Percentiles rank a stretch among this genome's conserved stretches.
These are phyloP conservation scores for Microctenopoma lineatum DNA, from an alignment of 2,797 vertebrate species.

Conservation along the genomic window DNA sequence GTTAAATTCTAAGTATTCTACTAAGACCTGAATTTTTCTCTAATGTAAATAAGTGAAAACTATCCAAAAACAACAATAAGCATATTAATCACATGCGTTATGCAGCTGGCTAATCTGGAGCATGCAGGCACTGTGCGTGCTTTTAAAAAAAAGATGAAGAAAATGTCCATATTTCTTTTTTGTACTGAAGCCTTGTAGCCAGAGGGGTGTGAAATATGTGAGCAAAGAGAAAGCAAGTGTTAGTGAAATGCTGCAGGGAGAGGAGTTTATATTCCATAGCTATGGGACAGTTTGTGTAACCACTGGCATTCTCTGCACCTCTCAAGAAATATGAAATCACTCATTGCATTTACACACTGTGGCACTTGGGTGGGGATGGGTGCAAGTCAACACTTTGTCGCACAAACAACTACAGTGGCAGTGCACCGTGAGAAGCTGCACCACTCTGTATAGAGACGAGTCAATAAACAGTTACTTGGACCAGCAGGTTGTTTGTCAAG, in stretches of 20 bases:
- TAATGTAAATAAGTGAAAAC: slow-evolving; percentile 21
- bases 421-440: slow-evolving; percentile 35
- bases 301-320: slow-evolving; percentile 39
- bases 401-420: slow-evolving; percentile 44
- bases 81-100: slow-evolving; percentile 28
- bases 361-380: slow-evolving; percentile 56
- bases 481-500: slow-evolving; percentile 70
- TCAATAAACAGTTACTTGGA: slow-evolving; percentile 74
- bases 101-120: slow-evolving; percentile 41
- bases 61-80: slow-evolving; percentile 24
- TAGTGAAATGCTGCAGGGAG: slow-evolving; percentile 41
- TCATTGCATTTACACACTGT: slow-evolving; percentile 61
- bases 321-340: slow-evolving; percentile 57
- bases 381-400: slow-evolving; percentile 50
- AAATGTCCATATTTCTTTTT: slow-evolving; percentile 28
- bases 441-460: slow-evolving; percentile 56
- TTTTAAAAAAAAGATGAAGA: background rate
- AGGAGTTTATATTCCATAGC: slow-evolving; percentile 40
- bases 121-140: slow-evolving; percentile 13
- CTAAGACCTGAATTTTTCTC: background rate
- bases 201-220: slow-evolving; percentile 31
- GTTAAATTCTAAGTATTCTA: background rate
- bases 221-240: slow-evolving; percentile 31
- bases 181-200: slow-evolving; percentile 25
- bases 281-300: slow-evolving; percentile 51